phyloP scores from a whole-genome alignment of 2,888 invertebrate genomes.

The Cephus spinipes region DNA sequence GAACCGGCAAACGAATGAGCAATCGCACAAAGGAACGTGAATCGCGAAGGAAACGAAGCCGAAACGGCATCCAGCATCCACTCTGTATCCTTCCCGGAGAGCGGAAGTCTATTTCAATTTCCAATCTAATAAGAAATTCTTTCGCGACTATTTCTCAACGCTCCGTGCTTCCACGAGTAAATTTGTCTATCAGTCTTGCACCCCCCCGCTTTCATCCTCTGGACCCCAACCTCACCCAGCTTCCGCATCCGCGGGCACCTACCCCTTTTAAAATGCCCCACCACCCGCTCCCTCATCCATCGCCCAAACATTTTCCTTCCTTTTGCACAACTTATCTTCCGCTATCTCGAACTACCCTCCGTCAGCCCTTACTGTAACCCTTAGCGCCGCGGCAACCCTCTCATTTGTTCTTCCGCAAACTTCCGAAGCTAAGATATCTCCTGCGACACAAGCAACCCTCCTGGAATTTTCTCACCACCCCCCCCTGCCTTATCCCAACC shows the following conservation, averaged over 20 bases:
- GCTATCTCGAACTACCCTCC: constrained; percentile 38
- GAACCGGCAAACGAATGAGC: too few relatives aligned
- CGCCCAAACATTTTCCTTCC: constrained; percentile 17
- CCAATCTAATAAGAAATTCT: constrained; percentile 59
- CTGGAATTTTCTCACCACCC: constrained; percentile 7
- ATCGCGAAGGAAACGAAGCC: too few relatives aligned
- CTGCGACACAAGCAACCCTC: constrained; percentile 23
- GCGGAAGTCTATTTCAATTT: constrained; percentile 44
- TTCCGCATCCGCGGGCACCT: constrained; percentile 28
- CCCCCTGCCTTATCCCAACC: neutral
- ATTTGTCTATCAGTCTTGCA: constrained; percentile 39
- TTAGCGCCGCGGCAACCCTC: constrained; percentile 8
- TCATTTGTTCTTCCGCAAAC: constrained; percentile 37
- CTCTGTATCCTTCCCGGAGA: too few relatives aligned
- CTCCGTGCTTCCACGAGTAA: constrained; percentile 30
- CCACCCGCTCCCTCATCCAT: constrained; percentile 13
- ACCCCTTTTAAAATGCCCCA: neutral
- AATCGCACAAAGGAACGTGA: too few relatives aligned
- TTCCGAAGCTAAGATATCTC: constrained; percentile 31
- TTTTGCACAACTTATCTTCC: constrained; percentile 47
- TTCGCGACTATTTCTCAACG: constrained; percentile 45
- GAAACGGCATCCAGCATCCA: too few relatives aligned
- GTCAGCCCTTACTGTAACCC: constrained; percentile 1
- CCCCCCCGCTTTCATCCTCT: constrained; percentile 17
- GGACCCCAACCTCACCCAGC: too few relatives aligned